Percentiles rank a stretch among this genome's conserved stretches.
These are phyloP conservation scores for Xerus inauris DNA, from an alignment of 2,113 vertebrate genomes.

Conservation along the genomic window DNA sequence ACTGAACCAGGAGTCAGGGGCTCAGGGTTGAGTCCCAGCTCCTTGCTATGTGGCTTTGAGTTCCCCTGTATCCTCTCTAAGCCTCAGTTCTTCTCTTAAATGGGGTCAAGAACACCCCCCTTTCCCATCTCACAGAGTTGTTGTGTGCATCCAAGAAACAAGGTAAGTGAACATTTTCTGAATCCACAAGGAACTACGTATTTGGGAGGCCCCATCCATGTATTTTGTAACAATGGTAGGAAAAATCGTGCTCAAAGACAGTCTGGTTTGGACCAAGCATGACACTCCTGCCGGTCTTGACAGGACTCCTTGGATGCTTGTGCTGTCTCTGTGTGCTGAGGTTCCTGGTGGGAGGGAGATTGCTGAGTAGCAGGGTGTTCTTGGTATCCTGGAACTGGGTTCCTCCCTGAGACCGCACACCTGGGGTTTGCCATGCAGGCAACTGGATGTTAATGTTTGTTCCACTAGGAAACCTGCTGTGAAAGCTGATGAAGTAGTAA, in stretches of 20 bases:
- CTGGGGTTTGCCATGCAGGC: slow-evolving; percentile 20
- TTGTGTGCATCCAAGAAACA: background rate
- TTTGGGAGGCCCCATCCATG: background rate
- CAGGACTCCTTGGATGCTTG: background rate
- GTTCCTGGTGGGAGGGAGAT: background rate
- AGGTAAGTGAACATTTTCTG: background rate
- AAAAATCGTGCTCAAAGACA: background rate
- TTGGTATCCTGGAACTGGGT: background rate
- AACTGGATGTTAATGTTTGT: slow-evolving; percentile 67
- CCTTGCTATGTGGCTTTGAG: background rate
- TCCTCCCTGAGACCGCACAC: background rate
- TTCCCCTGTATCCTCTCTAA: background rate
- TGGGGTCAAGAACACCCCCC: background rate
- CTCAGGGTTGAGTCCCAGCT: background rate
- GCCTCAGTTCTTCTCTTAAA: slow-evolving; percentile 39
- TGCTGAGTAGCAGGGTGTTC: background rate
- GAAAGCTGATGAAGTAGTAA: background rate
- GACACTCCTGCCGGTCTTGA: background rate
- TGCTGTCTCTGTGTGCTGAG: background rate
- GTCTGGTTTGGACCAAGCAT: background rate
- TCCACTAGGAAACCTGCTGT: background rate
- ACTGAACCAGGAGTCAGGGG: background rate
- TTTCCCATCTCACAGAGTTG: background rate
- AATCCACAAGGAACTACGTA: background rate
- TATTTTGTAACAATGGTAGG: background rate